These are phyloP conservation scores for Zosterops pallidus DNA, from an alignment of 2,113 vertebrate genomes.

Conservation along the genomic window DNA sequence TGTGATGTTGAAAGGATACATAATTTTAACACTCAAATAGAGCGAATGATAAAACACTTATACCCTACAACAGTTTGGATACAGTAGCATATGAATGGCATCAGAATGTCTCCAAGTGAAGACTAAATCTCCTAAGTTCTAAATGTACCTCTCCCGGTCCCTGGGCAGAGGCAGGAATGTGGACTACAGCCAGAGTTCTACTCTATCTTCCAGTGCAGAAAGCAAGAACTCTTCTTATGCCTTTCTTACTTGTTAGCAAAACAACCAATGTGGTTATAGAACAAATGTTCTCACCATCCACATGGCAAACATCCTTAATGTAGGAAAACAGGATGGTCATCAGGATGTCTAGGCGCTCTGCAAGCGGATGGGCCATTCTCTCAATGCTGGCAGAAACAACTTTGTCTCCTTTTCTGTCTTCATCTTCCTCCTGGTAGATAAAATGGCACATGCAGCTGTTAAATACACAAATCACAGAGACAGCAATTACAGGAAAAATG, in stretches of 20 bases:
- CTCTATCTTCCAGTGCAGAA: not conserved
- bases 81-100: not conserved
- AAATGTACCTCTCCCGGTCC: not conserved
- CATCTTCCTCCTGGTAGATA: conserved; percentile 81
- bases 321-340: conserved; percentile 86
- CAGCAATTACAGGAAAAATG: not conserved
- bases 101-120: not conserved
- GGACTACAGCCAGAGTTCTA: not conserved
- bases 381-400: not conserved
- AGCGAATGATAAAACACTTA: not conserved
- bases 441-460: not conserved
- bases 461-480: not conserved
- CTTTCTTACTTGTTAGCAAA: not conserved
- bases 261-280: not conserved
- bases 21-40: not conserved
- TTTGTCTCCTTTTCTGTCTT: conserved; percentile 45
- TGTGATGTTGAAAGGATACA: not conserved
- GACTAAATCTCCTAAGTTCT: not conserved
- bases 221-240: not conserved
- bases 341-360: conserved; percentile 87
- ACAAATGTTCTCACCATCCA: conserved; percentile 78
- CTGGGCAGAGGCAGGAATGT: not conserved
- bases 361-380: conserved; percentile 85
- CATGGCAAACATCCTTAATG: conserved; percentile 84
- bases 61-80: not conserved